These are phyloP conservation scores for Vespertilio murinus DNA, from an alignment of 2,797 vertebrate species.

Conservation along the genomic window DNA sequence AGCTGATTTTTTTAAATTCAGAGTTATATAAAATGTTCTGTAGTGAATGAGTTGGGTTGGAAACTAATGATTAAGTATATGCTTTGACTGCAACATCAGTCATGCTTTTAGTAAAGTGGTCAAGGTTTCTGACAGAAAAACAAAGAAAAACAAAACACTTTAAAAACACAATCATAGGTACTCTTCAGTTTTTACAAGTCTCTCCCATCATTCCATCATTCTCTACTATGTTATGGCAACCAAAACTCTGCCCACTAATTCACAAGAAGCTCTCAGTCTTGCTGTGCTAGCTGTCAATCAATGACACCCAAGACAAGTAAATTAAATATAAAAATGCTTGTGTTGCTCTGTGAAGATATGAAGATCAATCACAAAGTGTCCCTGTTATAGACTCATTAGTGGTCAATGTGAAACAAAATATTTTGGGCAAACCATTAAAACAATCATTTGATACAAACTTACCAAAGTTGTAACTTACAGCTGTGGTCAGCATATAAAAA, in stretches of 20 bases:
- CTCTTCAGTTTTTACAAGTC: not conserved
- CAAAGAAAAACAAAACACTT: not conserved
- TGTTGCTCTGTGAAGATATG: not conserved
- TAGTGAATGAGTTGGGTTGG: not conserved
- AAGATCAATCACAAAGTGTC: not conserved
- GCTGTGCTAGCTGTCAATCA: not conserved
- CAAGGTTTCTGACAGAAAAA: not conserved
- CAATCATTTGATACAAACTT: not conserved
- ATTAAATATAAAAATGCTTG: not conserved
- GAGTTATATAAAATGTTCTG: not conserved
- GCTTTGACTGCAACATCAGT: not conserved
- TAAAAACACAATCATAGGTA: not conserved
- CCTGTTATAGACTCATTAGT: not conserved
- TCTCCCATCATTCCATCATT: not conserved
- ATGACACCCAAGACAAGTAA: not conserved
- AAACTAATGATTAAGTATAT: not conserved
- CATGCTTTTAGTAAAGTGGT: not conserved
- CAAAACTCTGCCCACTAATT: not conserved
- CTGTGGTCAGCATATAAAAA: not conserved
- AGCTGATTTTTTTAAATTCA: not conserved
- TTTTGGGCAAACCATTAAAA: not conserved
- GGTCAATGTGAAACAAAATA: not conserved
- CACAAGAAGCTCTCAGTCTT: not conserved
- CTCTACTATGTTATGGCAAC: not conserved
- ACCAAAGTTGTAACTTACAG: not conserved